phyloP scores from a whole-genome alignment of 2,797 vertebrate species.

The Hoplostethus atlanticus region DNA sequence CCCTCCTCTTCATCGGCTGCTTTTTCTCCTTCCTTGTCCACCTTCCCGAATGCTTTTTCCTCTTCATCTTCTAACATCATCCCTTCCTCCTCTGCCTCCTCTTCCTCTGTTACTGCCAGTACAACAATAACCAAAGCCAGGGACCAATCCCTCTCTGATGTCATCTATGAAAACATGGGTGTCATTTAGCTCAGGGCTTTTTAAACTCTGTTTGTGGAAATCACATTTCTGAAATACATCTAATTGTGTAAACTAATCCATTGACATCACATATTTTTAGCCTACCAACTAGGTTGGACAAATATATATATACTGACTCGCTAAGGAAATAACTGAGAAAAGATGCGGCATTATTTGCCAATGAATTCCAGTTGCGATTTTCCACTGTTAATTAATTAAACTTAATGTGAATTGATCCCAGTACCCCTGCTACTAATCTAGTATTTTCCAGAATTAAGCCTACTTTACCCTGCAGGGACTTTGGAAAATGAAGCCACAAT shows the following conservation, averaged over 20 bases:
- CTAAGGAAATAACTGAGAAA: too few relatives aligned
- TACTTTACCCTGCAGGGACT: too few relatives aligned
- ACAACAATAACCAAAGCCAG: not conserved
- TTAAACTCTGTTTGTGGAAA: too few relatives aligned
- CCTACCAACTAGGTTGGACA: too few relatives aligned
- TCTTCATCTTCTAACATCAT: not conserved
- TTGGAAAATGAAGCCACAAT: too few relatives aligned
- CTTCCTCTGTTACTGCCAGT: not conserved
- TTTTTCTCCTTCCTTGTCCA: not conserved
- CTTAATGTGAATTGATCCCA: too few relatives aligned
- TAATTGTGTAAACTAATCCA: not conserved
- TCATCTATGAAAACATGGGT: conserved; percentile 78
- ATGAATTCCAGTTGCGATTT: too few relatives aligned
- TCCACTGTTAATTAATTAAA: too few relatives aligned
- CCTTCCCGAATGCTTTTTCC: not conserved
- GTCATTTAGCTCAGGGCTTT: conserved; percentile 56
- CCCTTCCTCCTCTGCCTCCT: not conserved
- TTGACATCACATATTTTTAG: not conserved
- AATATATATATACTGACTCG: too few relatives aligned
- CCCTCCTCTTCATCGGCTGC: not conserved
- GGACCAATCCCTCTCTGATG: conserved; percentile 40
- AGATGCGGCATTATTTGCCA: too few relatives aligned
- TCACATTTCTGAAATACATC: not conserved
- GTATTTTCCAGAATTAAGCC: too few relatives aligned
- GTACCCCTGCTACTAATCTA: too few relatives aligned